Evolutionary conservation across 2,797 vertebrate species (phyloP).

Genomic region (Pempheris klunzingeri): DNA sequence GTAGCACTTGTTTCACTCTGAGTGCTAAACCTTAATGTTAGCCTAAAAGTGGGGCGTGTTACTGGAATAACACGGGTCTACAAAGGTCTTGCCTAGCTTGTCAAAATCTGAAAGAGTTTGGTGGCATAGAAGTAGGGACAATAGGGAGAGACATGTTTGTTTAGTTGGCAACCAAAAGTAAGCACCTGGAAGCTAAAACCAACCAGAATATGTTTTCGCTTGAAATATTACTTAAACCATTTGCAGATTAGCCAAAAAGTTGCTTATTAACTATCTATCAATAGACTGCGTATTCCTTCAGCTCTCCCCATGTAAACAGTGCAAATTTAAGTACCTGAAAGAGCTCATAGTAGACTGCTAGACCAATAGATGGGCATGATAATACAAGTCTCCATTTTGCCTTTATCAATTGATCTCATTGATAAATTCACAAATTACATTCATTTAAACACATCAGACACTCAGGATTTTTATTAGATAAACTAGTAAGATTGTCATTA

Average conservation of each 20-base stretch:
- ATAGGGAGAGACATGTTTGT: background rate
- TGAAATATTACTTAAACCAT: background rate
- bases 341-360: background rate
- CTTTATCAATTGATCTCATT: background rate
- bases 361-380: background rate
- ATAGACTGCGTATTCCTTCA: background rate
- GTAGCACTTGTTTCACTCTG: background rate
- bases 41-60: background rate
- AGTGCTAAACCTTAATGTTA: slow-evolving; percentile 27
- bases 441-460: background rate
- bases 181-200: background rate
- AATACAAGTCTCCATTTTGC: background rate
- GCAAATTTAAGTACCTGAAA: background rate
- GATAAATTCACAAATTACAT: slow-evolving; percentile 7
- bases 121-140: too few species aligned
- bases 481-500: background rate
- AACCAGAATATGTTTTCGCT: background rate
- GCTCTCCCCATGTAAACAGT: background rate
- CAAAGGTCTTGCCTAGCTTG: background rate
- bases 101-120: background rate
- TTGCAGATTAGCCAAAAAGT: too few species aligned
- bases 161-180: background rate
- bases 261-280: background rate
- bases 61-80: slow-evolving; percentile 6
- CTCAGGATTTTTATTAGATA: background rate